Base-by-base conservation (phyloP, 2,888 invertebrate species). In the Caenorhabditis sp. region DNA sequence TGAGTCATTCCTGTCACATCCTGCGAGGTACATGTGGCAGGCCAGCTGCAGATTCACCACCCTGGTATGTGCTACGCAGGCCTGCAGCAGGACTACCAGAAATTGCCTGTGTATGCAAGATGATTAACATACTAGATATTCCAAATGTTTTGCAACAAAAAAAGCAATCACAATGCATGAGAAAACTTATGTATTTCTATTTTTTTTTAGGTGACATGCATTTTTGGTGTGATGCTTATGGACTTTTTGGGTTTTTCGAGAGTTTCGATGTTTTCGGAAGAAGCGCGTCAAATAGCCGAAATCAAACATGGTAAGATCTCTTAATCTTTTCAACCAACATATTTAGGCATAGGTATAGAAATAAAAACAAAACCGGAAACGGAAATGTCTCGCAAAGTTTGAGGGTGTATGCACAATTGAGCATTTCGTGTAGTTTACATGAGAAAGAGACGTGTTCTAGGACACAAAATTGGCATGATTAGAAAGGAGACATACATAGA, bases 161-260 rank as follows among this genome's bases (percentile, higher is more conserved):
- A 36, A 36, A 36, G 36, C 36, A 36, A 36, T 36, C 36, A 36
- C 5, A 20, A 50, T 10, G 10, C 50, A 50, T n/a, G 20, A 10
- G 20, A 50, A 50, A 50, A 50, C 17, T 4, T 10, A 50, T 57
- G 52, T 43, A 53, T 50, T 23, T 53, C 26, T 43, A 0, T 14
- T 3, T 38, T 27, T 20, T 60, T 80, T 38, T 67, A 81, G 81
- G 77, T 53, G 76, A 81, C 67, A 53, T 49, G 49, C 79, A 81
- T 63, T 80, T 80, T 57, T 82, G 82, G 82, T 82, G 82, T 65
- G 82, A 82, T 59, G 80, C 70, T 23, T 80, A 82, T 53, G 82
- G 77, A 12, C 70, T 82, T 2, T 77, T 76, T 67, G 77, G 72
- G 14, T 77, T 80, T 49, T 65, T 58, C 53, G 72, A 77, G 58